Evolutionary conservation across 2,888 invertebrate species (phyloP).

Genomic region (Ectemnius lituratus): DNA sequence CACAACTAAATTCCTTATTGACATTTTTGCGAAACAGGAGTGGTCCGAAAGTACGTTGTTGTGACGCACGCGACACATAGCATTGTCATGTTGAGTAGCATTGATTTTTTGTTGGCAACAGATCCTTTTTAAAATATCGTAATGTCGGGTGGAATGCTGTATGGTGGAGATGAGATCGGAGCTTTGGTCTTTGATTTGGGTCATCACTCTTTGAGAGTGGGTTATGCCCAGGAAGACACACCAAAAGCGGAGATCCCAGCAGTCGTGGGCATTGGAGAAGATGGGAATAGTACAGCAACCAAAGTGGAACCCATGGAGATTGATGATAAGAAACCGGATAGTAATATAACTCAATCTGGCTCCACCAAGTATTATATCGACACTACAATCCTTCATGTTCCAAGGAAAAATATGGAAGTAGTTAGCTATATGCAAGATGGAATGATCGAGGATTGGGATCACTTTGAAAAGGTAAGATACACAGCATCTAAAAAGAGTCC

Average conservation of each 20-base stretch:
- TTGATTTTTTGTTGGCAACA: constrained; percentile 19
- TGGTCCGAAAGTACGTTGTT: too few species aligned
- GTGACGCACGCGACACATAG: too few species aligned
- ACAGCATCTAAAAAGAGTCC: neutral
- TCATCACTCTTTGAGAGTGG: constrained; percentile 92
- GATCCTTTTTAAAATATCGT: constrained; percentile 38
- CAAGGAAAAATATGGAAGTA: constrained; percentile 93
- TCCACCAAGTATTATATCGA: constrained; percentile 92
- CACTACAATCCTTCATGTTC: constrained; percentile 94
- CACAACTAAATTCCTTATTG: too few species aligned
- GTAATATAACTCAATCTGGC: constrained; percentile 83
- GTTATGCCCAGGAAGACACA: constrained; percentile 98
- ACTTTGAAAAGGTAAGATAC: constrained; percentile 92
- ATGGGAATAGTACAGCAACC: constrained; percentile 79
- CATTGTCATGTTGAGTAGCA: too few species aligned
- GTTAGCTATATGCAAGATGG: constrained; percentile 97
- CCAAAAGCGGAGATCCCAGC: constrained; percentile 99
- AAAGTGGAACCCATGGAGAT: constrained; percentile 83
- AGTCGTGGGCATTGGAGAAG: constrained; percentile 91
- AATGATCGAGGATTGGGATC: constrained; percentile 99
- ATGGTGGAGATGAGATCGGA: constrained; percentile 98
- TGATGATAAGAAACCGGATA: constrained; percentile 88
- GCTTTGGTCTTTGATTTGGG: constrained; percentile 98
- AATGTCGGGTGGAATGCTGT: constrained; percentile 82
- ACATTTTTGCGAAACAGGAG: too few species aligned